Conservation (phyloP, 2,113 vertebrate genomes). For the Phrynocephalus versicolor region DNA sequence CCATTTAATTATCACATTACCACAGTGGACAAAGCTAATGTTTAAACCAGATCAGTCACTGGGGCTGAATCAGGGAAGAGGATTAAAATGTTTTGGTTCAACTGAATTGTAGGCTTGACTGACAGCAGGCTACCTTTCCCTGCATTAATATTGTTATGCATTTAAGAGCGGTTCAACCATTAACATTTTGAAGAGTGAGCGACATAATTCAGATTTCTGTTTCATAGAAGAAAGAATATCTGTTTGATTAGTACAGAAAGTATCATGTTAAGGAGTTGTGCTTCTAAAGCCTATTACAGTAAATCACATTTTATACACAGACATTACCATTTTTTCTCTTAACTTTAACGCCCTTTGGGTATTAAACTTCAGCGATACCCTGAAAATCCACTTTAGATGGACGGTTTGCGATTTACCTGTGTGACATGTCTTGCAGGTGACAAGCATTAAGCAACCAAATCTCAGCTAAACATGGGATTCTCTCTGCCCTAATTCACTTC, state of each 20-base stretch:
- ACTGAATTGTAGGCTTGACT: not conserved
- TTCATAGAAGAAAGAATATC: not conserved
- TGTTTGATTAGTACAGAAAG: constrained; percentile 45
- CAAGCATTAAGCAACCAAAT: constrained; percentile 59
- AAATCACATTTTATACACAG: constrained; percentile 59
- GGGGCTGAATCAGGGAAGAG: not conserved
- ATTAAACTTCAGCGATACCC: constrained; percentile 59
- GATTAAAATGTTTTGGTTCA: not conserved
- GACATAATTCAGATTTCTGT: constrained; percentile 52
- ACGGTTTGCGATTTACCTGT: constrained; percentile 60
- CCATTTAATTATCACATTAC: not conserved
- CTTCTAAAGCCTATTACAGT: constrained; percentile 63
- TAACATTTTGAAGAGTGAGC: constrained; percentile 59
- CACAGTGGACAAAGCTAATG: not conserved
- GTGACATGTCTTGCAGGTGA: constrained; percentile 61
- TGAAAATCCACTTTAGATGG: constrained; percentile 60
- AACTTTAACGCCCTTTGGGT: constrained; percentile 54
- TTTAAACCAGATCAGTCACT: not conserved
- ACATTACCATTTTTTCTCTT: constrained; percentile 68
- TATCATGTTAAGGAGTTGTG: constrained; percentile 58
- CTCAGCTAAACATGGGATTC: constrained; percentile 58
- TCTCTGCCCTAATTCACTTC: constrained; percentile 58
- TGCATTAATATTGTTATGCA: constrained; percentile 43
- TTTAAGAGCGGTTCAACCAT: not conserved
- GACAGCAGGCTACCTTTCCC: constrained; percentile 22